Conservation (phyloP, 2,113 vertebrate species). For the Callipepla californica region DNA sequence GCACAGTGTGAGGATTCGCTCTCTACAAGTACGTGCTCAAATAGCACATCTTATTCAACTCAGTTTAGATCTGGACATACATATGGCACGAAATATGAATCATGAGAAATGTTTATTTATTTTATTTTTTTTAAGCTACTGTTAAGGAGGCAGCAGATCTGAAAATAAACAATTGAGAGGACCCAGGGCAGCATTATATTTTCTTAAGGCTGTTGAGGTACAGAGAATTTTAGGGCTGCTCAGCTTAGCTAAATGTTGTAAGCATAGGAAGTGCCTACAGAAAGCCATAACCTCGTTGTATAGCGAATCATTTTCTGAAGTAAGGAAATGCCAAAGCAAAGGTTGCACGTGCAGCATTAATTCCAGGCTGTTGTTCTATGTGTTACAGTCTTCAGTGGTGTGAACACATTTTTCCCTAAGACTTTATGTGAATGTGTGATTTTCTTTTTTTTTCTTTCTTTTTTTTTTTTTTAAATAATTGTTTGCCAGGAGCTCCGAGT, state of each 20-base stretch:
- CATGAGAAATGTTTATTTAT: background rate
- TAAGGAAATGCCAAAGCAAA: background rate
- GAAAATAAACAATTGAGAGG: background rate
- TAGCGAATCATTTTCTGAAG: accelerated
- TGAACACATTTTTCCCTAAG: background rate
- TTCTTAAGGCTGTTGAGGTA: background rate
- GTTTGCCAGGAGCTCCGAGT: background rate
- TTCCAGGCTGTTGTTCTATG: background rate
- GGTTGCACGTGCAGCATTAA: background rate
- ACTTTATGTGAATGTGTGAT: background rate
- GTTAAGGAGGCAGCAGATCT: background rate
- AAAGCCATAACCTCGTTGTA: accelerated
- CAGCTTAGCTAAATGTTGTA: background rate
- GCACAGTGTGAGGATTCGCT: background rate
- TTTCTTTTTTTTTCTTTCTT: background rate
- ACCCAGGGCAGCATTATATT: background rate
- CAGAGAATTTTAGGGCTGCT: background rate
- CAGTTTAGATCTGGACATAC: accelerated
- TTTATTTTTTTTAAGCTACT: too few relatives aligned
- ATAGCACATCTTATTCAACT: accelerated
- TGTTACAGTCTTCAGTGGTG: background rate
- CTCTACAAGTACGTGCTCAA: background rate
- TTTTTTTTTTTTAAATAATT: background rate
- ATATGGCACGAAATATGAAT: background rate
- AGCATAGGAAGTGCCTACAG: background rate